Evolutionary conservation across 2,888 invertebrate species (phyloP).

Genomic region (Platycheirus rosarum): DNA sequence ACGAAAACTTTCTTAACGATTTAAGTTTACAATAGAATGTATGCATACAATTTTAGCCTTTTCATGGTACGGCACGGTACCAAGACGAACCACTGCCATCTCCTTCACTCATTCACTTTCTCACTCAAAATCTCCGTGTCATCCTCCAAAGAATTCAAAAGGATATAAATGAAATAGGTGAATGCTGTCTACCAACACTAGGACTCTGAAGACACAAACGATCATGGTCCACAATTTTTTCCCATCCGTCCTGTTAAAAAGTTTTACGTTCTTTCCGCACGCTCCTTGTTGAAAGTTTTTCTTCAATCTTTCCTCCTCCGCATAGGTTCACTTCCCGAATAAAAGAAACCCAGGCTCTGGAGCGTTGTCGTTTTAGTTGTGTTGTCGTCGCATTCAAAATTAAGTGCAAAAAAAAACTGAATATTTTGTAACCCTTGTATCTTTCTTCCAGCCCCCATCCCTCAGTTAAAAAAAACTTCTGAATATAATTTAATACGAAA

Average conservation of each 20-base stretch:
- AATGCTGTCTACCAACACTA: background rate
- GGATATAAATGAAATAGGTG: slow-evolving; percentile 56
- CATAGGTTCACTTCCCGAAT: slow-evolving; percentile 25
- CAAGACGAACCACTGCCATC: too few relatives aligned
- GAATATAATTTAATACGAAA: slow-evolving; percentile 73
- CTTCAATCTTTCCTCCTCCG: background rate
- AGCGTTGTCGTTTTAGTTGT: slow-evolving; percentile 28
- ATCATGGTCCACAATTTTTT: slow-evolving; percentile 60
- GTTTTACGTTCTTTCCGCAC: slow-evolving; percentile 56
- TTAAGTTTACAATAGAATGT: slow-evolving; percentile 56
- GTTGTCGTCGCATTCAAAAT: slow-evolving; percentile 59
- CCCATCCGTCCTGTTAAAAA: slow-evolving; percentile 59
- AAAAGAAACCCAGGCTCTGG: slow-evolving; percentile 38
- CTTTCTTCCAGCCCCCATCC: background rate
- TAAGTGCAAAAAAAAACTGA: slow-evolving; percentile 36
- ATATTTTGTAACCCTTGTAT: slow-evolving; percentile 55
- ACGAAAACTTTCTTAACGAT: slow-evolving; percentile 63
- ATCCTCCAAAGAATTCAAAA: slow-evolving; percentile 31
- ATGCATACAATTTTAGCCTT: slow-evolving; percentile 54
- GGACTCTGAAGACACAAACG: background rate
- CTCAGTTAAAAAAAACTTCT: slow-evolving; percentile 32
- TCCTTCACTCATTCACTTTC: background rate
- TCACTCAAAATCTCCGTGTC: slow-evolving; percentile 18
- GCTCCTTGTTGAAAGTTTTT: slow-evolving; percentile 57
- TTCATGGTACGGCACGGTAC: slow-evolving; percentile 5